Conservation (phyloP, 2,113 vertebrate species). For the Budorcas taxicolor region DNA sequence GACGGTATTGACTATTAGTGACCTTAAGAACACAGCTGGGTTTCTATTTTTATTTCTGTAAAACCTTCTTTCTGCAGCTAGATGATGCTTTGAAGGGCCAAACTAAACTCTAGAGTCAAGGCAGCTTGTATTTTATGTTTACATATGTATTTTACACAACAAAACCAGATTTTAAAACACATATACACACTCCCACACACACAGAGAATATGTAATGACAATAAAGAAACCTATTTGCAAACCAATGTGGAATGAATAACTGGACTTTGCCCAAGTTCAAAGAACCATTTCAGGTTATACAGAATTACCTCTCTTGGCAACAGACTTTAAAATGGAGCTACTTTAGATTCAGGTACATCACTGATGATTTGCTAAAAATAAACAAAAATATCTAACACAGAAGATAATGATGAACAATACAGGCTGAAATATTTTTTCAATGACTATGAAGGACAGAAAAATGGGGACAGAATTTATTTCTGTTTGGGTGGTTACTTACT, state of each 20-base stretch:
- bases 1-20: slow-evolving; percentile 22
- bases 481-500: background rate
- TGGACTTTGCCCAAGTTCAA: background rate
- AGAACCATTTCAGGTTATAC: background rate
- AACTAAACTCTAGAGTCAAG: slow-evolving; percentile 22
- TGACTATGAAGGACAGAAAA: background rate
- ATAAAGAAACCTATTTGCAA: background rate
- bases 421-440: background rate
- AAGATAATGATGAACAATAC: background rate
- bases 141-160: background rate
- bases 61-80: slow-evolving; percentile 28
- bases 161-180: slow-evolving; percentile 11
- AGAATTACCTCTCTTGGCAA: background rate
- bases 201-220: background rate
- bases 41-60: slow-evolving; percentile 60
- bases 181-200: background rate
- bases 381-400: background rate
- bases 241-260: background rate
- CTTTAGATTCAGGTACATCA: background rate
- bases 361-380: background rate
- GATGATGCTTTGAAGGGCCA: slow-evolving; percentile 25
- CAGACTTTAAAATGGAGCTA: background rate
- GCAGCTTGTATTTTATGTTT: background rate
- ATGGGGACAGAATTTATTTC: background rate
- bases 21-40: slow-evolving; percentile 58